These are phyloP conservation scores for Synanthedon vespiformis DNA, from an alignment of 2,888 invertebrate species.

Conservation along the genomic window DNA sequence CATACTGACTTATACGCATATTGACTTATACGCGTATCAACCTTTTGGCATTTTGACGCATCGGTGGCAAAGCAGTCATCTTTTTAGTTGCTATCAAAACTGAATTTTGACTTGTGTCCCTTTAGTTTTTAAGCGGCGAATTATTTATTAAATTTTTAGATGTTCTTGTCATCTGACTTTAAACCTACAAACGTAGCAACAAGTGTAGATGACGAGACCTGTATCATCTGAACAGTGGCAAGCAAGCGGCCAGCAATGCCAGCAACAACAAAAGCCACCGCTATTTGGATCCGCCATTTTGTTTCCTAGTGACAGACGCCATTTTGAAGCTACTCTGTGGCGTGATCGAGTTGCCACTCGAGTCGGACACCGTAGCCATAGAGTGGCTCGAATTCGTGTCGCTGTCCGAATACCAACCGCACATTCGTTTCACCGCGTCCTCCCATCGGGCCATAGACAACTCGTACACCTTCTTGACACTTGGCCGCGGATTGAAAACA, in stretches of 20 bases:
- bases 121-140: too few relatives aligned
- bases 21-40: too few relatives aligned
- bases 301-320: constrained; percentile 14
- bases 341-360: constrained; percentile 18
- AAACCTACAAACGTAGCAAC: constrained; percentile 11
- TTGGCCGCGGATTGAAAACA: constrained; percentile 69
- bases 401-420: constrained; percentile 62
- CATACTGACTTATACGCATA: too few relatives aligned
- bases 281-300: constrained; percentile 32
- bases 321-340: constrained; percentile 35
- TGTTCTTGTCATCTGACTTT: background rate
- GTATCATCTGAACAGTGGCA: constrained; percentile 44
- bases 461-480: constrained; percentile 40
- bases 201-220: constrained; percentile 9
- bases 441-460: constrained; percentile 64
- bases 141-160: too few relatives aligned
- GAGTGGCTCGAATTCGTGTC: constrained; percentile 14
- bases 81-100: too few relatives aligned
- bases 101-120: too few relatives aligned
- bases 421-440: constrained; percentile 67
- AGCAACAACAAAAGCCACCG: constrained; percentile 48
- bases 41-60: too few relatives aligned
- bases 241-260: constrained; percentile 26
- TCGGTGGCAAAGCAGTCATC: too few relatives aligned
- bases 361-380: constrained; percentile 20